Evolutionary conservation across 2,888 invertebrate genomes (phyloP).

Genomic region (Trichopria drosophilae): DNA sequence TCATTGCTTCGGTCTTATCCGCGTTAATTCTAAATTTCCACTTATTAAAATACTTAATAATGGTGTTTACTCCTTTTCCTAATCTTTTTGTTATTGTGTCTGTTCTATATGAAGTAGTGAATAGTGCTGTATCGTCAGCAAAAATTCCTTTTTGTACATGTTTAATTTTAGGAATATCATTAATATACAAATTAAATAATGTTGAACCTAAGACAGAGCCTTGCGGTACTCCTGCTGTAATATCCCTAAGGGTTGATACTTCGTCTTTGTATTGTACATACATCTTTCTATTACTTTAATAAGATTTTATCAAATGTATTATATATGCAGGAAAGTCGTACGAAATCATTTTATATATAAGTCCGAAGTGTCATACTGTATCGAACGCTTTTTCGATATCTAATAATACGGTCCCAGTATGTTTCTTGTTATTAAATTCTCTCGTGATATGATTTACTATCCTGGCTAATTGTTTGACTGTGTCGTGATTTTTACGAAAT

Average conservation of each 20-base stretch:
- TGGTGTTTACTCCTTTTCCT: slow-evolving; percentile 20
- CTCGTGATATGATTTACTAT: slow-evolving; percentile 38
- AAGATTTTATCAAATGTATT: slow-evolving; percentile 36
- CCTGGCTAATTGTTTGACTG: no score
- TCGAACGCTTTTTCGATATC: no score
- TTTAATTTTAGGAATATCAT: slow-evolving; percentile 27
- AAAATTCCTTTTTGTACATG: slow-evolving; percentile 29
- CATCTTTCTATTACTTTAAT: slow-evolving; percentile 36
- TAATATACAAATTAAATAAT: slow-evolving; percentile 29
- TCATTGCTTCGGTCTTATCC: no score
- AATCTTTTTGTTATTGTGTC: slow-evolving; percentile 9
- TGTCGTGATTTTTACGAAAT: no score
- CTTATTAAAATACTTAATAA: slow-evolving; percentile 23
- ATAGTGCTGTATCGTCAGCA: slow-evolving; percentile 37
- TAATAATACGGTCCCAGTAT: slow-evolving; percentile 41
- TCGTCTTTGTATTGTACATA: slow-evolving; percentile 33
- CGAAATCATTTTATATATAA: slow-evolving; percentile 37
- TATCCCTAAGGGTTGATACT: slow-evolving; percentile 1
- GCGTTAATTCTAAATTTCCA: slow-evolving; percentile 33
- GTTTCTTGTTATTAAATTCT: slow-evolving; percentile 37
- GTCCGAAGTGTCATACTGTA: slow-evolving; percentile 48
- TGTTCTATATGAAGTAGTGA: slow-evolving; percentile 21
- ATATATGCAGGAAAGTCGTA: slow-evolving; percentile 32
- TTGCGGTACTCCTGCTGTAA: slow-evolving; percentile 42
- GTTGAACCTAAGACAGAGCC: slow-evolving; percentile 32